Evolutionary conservation across 2,113 vertebrate species (phyloP).

Genomic region (Solea solea): DNA sequence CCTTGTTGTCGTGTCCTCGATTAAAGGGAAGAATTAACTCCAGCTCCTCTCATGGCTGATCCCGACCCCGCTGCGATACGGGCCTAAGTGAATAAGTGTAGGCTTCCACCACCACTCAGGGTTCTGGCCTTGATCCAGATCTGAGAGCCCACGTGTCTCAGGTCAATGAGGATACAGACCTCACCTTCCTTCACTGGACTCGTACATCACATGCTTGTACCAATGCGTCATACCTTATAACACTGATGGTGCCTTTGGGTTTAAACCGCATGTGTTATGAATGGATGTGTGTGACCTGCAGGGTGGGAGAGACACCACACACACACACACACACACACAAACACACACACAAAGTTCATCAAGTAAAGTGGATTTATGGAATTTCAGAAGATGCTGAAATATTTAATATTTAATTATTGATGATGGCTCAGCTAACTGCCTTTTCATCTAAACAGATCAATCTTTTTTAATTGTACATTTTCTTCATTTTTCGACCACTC

Average conservation of each 20-base stretch:
- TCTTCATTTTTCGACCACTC: too few species aligned
- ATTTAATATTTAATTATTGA: too few species aligned
- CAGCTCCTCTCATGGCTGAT: background rate
- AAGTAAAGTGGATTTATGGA: too few species aligned
- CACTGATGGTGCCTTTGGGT: slow-evolving; percentile 5
- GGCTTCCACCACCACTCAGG: background rate
- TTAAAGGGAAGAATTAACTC: background rate
- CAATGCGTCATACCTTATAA: background rate
- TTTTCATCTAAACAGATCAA: too few species aligned
- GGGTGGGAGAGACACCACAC: background rate
- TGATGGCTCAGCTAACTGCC: too few species aligned
- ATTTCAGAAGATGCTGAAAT: too few species aligned
- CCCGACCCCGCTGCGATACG: background rate
- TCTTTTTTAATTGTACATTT: too few species aligned
- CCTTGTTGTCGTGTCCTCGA: too few species aligned
- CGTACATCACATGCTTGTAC: slow-evolving; percentile 12
- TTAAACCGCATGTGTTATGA: slow-evolving; percentile 1
- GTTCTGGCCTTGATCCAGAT: background rate
- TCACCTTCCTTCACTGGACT: slow-evolving; percentile 2
- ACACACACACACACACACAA: too few species aligned
- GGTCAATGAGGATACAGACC: background rate
- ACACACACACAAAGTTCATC: too few species aligned
- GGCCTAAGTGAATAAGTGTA: background rate
- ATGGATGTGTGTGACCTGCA: background rate
- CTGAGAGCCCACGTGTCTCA: slow-evolving; percentile 5